Evolutionary conservation across 2,888 invertebrate species (phyloP), one percentile per base, ranked within the genome.

Genomic region (Unio pictorum): DNA sequence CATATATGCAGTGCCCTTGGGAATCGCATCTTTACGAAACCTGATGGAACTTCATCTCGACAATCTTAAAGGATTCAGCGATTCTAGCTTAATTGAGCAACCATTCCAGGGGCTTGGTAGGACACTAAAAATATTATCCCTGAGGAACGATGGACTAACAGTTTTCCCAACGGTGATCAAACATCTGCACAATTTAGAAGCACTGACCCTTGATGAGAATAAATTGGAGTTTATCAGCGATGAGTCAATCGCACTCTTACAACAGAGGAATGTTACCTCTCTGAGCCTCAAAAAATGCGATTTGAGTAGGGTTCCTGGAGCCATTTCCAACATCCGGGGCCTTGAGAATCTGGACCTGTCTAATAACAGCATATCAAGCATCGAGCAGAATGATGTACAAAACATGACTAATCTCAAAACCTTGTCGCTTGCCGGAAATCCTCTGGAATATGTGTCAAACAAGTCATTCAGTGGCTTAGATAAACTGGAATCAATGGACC

Each of bases 41-140:
- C 66, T 81, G 17, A 61, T 66, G 23, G 73, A 73, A 56, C 74
- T 81, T 17, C 76, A 81, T 68, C 68, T 78, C 6, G 77, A 81
- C 34, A 66, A 79, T 61, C 68, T 80, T 26, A 26, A 61, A 5
- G 71, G 62, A 20, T 64, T 70, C 11, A 60, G 68, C 6, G 67
- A 73, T n/a, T 62, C 62, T 23, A 68, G 73, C 4, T 55, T 78
- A 8, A 66, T 78, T 18, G 64, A 71, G 1, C 62, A 70, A 23
- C 71, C 74, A 3, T 76, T 79, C 55, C 57, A 61, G 4, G 67
- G 63, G 3, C 45, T 72, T 0, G 55, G 28, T 6, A 60, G 68
- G 20, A 72, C 72, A 34, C 63, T 81, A 7, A 58, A 61, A 23
- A 59, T 65, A 15, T 67, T 79, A 30, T 68, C 75, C 7, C 59